A percentile compares a stretch with the other conserved stretches of the same genome.
Evolutionary conservation across 2,113 vertebrate species (phyloP).

Genomic region (Gallinago media): DNA sequence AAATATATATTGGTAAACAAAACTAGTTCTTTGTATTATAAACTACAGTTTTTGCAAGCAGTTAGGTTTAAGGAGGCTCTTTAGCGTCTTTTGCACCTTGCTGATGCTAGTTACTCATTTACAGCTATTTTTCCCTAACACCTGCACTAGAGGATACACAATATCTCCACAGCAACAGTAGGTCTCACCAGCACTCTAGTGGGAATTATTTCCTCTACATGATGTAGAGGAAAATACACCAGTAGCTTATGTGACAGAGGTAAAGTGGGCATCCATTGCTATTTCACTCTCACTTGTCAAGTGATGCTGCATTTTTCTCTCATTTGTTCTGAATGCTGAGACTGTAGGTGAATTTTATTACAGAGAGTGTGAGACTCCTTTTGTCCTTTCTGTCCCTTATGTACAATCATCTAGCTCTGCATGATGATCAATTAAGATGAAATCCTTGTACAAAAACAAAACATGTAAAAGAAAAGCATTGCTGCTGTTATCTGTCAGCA

Average conservation of each 20-base stretch:
- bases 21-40: background rate
- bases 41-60: background rate
- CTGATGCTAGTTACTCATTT: background rate
- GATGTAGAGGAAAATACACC: background rate
- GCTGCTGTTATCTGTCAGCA: background rate
- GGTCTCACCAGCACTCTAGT: background rate
- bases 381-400: background rate
- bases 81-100: background rate
- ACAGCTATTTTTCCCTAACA: background rate
- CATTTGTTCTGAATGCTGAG: background rate
- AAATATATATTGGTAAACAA: background rate
- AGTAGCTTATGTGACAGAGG: background rate
- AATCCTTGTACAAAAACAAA: background rate
- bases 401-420: background rate
- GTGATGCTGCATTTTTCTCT: background rate
- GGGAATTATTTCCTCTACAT: slow-evolving; percentile 6
- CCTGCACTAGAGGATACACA: background rate
- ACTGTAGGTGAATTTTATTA: background rate
- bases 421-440: background rate
- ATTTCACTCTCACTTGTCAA: background rate
- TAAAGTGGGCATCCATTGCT: background rate
- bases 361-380: background rate
- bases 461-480: background rate
- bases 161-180: background rate
- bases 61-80: background rate